Evolutionary conservation across 2,113 vertebrate species (phyloP), one percentile per base, ranked within the genome.

Genomic region (Passer domesticus): DNA sequence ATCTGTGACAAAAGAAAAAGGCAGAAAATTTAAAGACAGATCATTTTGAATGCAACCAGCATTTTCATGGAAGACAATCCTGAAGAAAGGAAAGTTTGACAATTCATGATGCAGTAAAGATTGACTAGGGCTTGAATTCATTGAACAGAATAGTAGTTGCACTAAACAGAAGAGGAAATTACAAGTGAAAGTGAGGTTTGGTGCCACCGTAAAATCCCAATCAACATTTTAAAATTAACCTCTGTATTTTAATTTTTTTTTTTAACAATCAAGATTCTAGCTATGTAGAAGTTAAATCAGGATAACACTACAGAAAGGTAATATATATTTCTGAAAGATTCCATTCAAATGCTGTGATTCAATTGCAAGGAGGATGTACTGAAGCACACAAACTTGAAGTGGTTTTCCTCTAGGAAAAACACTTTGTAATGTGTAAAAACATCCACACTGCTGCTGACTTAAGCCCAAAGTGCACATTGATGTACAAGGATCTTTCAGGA

Each of bases 11-110:
- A 90, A 86, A 88, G 79, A 19, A 94, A 80, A 83, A 37, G 10
- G 31, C 0, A 60, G 55, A 67, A 82, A 94, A 69, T 11, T 35
- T 53, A 33, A 83, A 94, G 85, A 85, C 49, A 80, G 53, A 70
- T 66, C 2, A 9, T 49, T 86, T 63, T 92, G 92, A 90, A 92
- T 74, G 64, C 15, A 8, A 90, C 43, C 82, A 96, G 94, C 68
- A 80, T 90, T 96, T 96, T 86, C 55, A 88, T 75, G 74, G 83
- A 90, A 85, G 79, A 80, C 12, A 86, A 58, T 35, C 50, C 63
- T 30, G 20, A 94, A 60, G 88, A 83, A 85, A 41, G 68, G 25
- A 2, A 67, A 83, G 49, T 53, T 27, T 37, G 39, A 62, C 20
- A 69, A 64, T n/a, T 76, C 4, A 21, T 27, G 39, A 94, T 8